Evolutionary conservation across 2,113 vertebrate species (phyloP).

Genomic region (Catagonus wagneri): DNA sequence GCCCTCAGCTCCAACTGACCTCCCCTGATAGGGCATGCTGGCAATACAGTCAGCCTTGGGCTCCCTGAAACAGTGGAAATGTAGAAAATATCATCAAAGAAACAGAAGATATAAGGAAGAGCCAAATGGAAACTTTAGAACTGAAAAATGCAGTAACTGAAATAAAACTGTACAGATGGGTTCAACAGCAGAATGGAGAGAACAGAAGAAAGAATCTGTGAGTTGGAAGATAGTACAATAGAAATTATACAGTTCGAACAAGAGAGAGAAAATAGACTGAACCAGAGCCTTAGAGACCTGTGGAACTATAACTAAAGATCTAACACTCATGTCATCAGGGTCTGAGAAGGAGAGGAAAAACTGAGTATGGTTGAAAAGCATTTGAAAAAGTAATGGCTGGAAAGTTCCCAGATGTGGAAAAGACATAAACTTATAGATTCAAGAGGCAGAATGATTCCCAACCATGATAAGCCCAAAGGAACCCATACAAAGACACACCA

Average conservation of each 20-base stretch:
- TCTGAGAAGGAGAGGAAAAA: neutral
- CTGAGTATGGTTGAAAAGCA: neutral
- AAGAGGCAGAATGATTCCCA: neutral
- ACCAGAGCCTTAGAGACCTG: neutral
- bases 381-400: neutral
- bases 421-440: neutral
- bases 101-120: neutral
- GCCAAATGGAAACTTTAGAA: neutral
- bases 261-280: neutral
- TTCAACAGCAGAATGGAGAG: neutral
- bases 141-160: neutral
- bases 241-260: neutral
- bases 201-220: neutral
- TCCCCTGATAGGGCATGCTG: neutral
- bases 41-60: neutral
- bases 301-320: neutral
- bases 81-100: constrained; percentile 2
- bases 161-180: neutral
- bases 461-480: neutral
- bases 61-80: neutral
- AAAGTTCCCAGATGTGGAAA: neutral
- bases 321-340: neutral
- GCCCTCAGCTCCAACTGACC: neutral
- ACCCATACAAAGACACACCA: neutral
- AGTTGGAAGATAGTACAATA: neutral